Evolutionary conservation across 2,888 invertebrate species (phyloP), one percentile per base, ranked within the genome.

Genomic region (Conus canariensis): DNA sequence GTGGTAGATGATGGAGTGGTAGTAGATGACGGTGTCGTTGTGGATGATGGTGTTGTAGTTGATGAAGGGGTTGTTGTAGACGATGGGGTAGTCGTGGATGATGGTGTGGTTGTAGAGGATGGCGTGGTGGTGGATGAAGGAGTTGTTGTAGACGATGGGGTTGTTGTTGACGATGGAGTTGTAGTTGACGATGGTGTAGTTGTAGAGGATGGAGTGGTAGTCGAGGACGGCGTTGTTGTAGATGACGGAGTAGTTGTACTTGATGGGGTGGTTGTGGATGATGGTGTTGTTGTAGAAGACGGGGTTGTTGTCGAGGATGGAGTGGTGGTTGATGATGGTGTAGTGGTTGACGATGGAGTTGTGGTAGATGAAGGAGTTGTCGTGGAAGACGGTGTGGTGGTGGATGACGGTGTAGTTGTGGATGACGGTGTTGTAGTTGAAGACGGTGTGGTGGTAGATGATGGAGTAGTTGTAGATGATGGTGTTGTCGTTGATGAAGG

Each of bases 351-450:
- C 58, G 85, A 85, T 59, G 85, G 22, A 0, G 60, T 45, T 45
- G 45, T 85, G 60, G 85, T 85, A 7, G 85, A 60, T 60, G 60
- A 85, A 10, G 85, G 59, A 60, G 60, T 85, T 6, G 59, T 85
- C n/a, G 85, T 85, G 25, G 85, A 85, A 60, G 85, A 59, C 12
- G 85, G 85, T 8, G 60, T 85, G 60, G 85, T 60, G 5, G 85
- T 85, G 12, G 60, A 85, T n/a, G 85, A 85, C 45, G 45, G 19
- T 59, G 85, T 85, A 19, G 85, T 85, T n/a, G 64, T 64, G 16
- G 64, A 64, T 64, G 64, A 64, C 16, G 64, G 64, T 1, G 56
- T 83, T 9, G 83, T 58, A 19, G 83, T 83, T 16, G 7, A 19
- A 19, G 22, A 19, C 8, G 70, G 12, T 14, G 70, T 70, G 64